phyloP scores from a whole-genome alignment of 2,797 vertebrate species.

The Ciconia nigra region DNA sequence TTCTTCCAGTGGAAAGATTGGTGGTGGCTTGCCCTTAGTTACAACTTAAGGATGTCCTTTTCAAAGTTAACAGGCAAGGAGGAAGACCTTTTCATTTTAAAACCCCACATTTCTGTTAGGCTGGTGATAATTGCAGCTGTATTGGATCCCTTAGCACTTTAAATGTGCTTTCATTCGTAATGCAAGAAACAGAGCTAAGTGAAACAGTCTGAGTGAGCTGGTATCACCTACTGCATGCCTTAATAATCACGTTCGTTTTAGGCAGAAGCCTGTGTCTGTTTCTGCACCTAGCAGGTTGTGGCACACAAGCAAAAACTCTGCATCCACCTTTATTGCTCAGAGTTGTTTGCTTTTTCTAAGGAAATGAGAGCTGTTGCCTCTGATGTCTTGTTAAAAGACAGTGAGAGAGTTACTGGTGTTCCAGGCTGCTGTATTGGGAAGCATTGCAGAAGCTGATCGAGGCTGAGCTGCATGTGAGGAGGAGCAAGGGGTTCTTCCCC shows the following conservation, averaged over 20 bases:
- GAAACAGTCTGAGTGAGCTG: neutral
- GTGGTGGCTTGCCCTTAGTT: neutral
- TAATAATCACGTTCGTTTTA: fast-evolving
- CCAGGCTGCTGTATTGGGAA: neutral
- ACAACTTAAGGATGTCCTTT: neutral
- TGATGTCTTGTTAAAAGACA: neutral
- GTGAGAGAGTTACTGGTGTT: neutral
- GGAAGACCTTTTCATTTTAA: neutral
- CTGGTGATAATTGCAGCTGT: neutral
- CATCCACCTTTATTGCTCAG: neutral
- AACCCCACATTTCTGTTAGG: neutral
- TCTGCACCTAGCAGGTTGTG: neutral
- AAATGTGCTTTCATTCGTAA: neutral
- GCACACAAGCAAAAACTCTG: neutral
- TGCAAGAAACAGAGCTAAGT: neutral
- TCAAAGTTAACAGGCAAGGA: neutral
- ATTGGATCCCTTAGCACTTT: neutral
- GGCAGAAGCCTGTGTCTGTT: neutral
- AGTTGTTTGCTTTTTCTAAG: neutral
- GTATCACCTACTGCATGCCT: neutral
- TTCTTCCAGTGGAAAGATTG: neutral
- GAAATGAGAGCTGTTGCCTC: no score
- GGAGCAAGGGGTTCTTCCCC: neutral
- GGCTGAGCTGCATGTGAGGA: neutral
- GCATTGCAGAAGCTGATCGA: neutral